phyloP scores from a whole-genome alignment of 2,888 invertebrate species.

The Pristionchus japonicus region DNA sequence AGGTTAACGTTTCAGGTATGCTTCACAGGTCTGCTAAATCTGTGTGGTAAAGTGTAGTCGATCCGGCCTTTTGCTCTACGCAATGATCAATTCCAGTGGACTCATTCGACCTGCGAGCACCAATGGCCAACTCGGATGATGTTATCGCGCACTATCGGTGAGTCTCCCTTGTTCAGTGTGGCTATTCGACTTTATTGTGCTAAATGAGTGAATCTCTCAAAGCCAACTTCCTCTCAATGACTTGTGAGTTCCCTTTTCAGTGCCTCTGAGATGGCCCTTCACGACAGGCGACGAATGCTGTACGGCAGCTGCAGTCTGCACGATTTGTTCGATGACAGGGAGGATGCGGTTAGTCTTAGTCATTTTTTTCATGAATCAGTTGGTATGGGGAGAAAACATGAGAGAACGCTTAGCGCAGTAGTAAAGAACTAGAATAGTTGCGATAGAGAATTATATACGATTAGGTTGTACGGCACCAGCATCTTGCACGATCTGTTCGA shows the following conservation, averaged over 20 bases:
- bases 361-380: background rate
- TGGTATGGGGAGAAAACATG: too few species aligned
- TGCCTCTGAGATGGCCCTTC: slow-evolving; percentile 39
- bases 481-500: slow-evolving; percentile 36
- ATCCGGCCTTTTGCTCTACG: too few species aligned
- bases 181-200: too few species aligned
- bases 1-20: too few species aligned
- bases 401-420: too few species aligned
- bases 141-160: slow-evolving; percentile 37
- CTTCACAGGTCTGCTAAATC: background rate
- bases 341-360: slow-evolving; percentile 3
- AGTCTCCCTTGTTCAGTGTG: too few species aligned
- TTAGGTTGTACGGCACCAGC: slow-evolving; percentile 20
- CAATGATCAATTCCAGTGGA: background rate
- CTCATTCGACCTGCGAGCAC: background rate
- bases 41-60: too few species aligned
- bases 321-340: slow-evolving; percentile 33
- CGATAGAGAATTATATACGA: too few species aligned
- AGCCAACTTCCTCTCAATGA: too few species aligned
- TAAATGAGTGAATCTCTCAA: too few species aligned
- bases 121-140: background rate
- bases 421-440: too few species aligned
- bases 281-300: slow-evolving; percentile 27
- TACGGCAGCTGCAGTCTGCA: slow-evolving; percentile 23
- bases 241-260: too few species aligned